Evolutionary conservation across 2,888 invertebrate genomes (phyloP).

Genomic region (Hesperia comma): DNA sequence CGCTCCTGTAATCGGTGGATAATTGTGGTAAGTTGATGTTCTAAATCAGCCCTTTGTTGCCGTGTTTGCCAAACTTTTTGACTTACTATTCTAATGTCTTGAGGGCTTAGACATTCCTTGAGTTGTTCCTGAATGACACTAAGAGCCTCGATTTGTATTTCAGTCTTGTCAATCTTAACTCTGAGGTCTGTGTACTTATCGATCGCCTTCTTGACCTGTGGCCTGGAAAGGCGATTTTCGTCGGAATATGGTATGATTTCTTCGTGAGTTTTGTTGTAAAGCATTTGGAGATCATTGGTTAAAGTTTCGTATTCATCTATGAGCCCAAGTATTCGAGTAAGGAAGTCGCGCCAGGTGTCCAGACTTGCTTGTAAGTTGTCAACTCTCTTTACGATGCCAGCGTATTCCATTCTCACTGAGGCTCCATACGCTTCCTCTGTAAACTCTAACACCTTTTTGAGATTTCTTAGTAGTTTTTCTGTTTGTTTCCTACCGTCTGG

Average conservation of each 20-base stretch:
- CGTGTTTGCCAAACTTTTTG: conserved; percentile 90
- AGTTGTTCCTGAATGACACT: conserved; percentile 91
- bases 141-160: conserved; percentile 87
- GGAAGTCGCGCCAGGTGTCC: conserved; percentile 91
- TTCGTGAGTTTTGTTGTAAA: conserved; percentile 87
- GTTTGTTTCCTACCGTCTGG: conserved; percentile 87
- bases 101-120: conserved; percentile 92
- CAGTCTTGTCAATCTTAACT: conserved; percentile 82
- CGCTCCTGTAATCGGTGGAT: conserved; percentile 90
- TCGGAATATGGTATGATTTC: conserved; percentile 83
- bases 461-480: conserved; percentile 85
- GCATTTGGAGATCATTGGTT: conserved; percentile 82
- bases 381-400: conserved; percentile 90
- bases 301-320: conserved; percentile 86
- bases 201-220: conserved; percentile 86
- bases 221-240: conserved; percentile 83
- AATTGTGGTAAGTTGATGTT: conserved; percentile 89
- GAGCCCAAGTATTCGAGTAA: conserved; percentile 86
- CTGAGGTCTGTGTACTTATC: conserved; percentile 86
- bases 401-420: conserved; percentile 92
- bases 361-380: conserved; percentile 91
- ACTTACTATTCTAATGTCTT: conserved; percentile 91
- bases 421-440: conserved; percentile 91
- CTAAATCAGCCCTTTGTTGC: conserved; percentile 92
- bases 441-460: conserved; percentile 86